Percentiles rank a stretch among this genome's conserved stretches.
phyloP scores from a whole-genome alignment of 2,113 vertebrate species.

The Spermophilus dauricus region DNA sequence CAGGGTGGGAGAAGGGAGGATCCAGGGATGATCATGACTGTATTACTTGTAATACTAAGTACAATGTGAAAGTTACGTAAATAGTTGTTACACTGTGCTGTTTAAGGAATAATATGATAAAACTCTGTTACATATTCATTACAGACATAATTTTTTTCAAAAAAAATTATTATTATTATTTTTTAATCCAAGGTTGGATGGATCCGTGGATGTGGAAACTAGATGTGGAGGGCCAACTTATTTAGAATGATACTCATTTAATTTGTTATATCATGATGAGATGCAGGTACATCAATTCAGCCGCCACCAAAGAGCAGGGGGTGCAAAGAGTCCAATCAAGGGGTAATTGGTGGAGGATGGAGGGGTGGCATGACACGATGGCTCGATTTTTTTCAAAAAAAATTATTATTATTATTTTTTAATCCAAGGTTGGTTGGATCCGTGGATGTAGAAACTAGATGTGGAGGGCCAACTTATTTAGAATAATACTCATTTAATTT shows the following conservation, averaged over 20 bases:
- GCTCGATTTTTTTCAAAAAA: background rate
- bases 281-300: background rate
- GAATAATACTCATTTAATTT: conserved; percentile 16
- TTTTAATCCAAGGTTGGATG: background rate
- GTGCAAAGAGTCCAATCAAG: background rate
- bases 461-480: background rate
- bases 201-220: background rate
- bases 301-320: background rate
- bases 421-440: background rate
- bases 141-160: background rate
- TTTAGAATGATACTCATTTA: conserved; percentile 20
- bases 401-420: background rate
- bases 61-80: background rate
- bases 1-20: too few relatives aligned
- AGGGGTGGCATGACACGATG: background rate
- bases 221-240: background rate
- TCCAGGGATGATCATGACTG: background rate
- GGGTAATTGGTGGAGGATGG: background rate
- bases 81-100: background rate
- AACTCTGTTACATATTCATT: background rate
- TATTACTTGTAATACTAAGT: background rate
- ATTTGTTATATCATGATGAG: background rate
- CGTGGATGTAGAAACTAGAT: background rate
- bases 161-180: background rate
- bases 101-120: background rate